These are phyloP conservation scores for Panurus biarmicus DNA, from an alignment of 2,113 vertebrate species.

Conservation along the genomic window DNA sequence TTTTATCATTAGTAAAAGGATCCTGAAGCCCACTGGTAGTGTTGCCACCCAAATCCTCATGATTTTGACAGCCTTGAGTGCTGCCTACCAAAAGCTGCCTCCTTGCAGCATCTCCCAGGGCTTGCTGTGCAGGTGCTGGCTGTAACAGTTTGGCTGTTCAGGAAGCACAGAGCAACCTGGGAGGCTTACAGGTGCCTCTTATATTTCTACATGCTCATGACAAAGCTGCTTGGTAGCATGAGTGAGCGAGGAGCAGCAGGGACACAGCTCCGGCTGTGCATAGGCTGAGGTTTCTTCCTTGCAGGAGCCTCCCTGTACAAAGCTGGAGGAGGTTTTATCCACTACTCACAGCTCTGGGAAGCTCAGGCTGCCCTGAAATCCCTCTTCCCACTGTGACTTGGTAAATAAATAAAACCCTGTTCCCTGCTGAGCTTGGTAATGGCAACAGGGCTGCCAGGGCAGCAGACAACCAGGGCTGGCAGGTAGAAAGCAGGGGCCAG, in stretches of 20 bases:
- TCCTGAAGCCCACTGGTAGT: not conserved
- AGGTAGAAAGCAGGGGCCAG: not conserved
- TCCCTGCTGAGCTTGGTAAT: not conserved
- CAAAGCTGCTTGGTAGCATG: not conserved
- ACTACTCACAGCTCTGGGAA: not conserved
- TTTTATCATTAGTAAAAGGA: not conserved
- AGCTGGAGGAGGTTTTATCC: constrained; percentile 10
- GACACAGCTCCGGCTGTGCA: not conserved
- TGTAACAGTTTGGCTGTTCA: not conserved
- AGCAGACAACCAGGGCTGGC: not conserved
- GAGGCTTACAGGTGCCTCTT: not conserved
- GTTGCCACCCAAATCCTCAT: not conserved
- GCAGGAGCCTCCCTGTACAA: not conserved
- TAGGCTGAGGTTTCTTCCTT: not conserved
- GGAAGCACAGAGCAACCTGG: not conserved
- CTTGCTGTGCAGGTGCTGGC: not conserved
- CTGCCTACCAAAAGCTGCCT: not conserved
- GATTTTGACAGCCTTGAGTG: not conserved
- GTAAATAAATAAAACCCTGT: constrained; percentile 20
- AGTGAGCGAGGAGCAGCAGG: not conserved
- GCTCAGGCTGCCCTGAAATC: constrained; percentile 16
- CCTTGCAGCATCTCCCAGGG: not conserved
- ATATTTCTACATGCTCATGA: not conserved
- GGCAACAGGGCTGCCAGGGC: not conserved
- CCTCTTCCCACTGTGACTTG: not conserved